Conservation (phyloP, 2,113 vertebrate species). For the Dasyornis broadbenti region DNA sequence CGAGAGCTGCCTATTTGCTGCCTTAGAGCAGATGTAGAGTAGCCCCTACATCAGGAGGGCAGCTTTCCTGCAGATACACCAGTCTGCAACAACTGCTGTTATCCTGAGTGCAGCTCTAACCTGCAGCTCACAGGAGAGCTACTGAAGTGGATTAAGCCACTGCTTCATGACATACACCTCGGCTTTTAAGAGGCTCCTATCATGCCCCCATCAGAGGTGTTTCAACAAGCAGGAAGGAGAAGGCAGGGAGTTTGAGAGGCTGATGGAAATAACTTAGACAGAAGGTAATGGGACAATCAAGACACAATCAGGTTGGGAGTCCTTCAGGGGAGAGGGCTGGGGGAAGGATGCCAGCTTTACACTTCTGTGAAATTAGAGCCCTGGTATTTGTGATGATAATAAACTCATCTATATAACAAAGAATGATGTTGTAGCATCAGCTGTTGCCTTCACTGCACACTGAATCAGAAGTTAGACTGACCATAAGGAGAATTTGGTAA, state of each 20-base stretch:
- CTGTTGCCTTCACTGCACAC: background rate
- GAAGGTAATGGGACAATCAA: background rate
- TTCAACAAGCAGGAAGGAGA: background rate
- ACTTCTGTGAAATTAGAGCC: background rate
- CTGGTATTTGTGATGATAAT: background rate
- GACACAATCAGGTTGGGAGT: rapidly evolving
- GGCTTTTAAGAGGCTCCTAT: background rate
- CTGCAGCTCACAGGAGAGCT: background rate
- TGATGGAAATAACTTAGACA: background rate
- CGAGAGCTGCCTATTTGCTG: background rate
- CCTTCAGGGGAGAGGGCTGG: background rate
- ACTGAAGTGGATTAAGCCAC: background rate
- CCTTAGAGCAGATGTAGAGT: background rate
- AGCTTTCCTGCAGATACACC: background rate
- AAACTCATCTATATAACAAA: background rate
- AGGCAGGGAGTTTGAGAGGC: background rate
- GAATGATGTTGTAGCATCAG: background rate
- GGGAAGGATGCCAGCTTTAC: background rate
- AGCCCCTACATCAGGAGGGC: background rate
- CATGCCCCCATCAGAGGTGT: background rate
- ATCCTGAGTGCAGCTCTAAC: background rate
- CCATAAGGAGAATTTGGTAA: background rate
- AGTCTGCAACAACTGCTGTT: background rate
- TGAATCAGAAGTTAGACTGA: background rate
- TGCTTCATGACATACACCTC: background rate